Evolutionary conservation across 53 echinoderm and acorn worm species (phyloP).

Genomic region (Antedon mediterranea): DNA sequence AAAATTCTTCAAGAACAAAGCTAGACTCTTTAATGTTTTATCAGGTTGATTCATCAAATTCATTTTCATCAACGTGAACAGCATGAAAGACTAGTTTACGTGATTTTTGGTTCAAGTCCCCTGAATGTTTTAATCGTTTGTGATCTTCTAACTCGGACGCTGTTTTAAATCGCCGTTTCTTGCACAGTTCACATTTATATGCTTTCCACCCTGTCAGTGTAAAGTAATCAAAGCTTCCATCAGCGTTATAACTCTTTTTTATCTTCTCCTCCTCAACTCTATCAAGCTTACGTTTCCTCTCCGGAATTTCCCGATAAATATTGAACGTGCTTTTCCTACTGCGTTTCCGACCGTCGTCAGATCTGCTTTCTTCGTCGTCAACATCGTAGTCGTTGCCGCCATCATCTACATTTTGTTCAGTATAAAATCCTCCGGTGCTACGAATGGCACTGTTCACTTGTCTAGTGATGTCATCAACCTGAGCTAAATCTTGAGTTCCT

Average conservation of each 20-base stretch:
- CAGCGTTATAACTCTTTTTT: slow-evolving; percentile 97
- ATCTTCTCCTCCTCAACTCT: slow-evolving; percentile 88
- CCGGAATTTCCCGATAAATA: slow-evolving; percentile 91
- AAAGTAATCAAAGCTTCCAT: slow-evolving; percentile 98
- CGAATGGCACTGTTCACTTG: slow-evolving; percentile 80
- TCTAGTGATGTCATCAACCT: slow-evolving; percentile 81
- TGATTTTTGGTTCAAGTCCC: neutral
- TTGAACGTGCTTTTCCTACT: slow-evolving; percentile 93
- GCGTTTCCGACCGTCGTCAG: slow-evolving; percentile 57
- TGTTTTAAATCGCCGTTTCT: slow-evolving; percentile 95
- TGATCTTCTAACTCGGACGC: slow-evolving; percentile 96
- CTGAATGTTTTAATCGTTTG: slow-evolving; percentile 67
- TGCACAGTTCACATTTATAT: slow-evolving; percentile 90
- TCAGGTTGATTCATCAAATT: neutral
- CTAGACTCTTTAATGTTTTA: no score
- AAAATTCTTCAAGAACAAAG: no score
- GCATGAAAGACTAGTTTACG: neutral
- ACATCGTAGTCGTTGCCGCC: slow-evolving; percentile 7
- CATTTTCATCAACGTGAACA: neutral
- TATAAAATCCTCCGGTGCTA: slow-evolving; percentile 49
- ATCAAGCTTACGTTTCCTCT: slow-evolving; percentile 84
- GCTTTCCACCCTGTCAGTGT: slow-evolving; percentile 98
- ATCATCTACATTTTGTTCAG: slow-evolving; percentile 39
- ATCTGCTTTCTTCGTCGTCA: slow-evolving; percentile 31
- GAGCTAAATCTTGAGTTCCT: slow-evolving; percentile 71